A percentile compares a stretch with the other conserved stretches of the same genome.
Conservation (phyloP, 2,797 vertebrate genomes). For the Phyllotis vaccarum region DNA sequence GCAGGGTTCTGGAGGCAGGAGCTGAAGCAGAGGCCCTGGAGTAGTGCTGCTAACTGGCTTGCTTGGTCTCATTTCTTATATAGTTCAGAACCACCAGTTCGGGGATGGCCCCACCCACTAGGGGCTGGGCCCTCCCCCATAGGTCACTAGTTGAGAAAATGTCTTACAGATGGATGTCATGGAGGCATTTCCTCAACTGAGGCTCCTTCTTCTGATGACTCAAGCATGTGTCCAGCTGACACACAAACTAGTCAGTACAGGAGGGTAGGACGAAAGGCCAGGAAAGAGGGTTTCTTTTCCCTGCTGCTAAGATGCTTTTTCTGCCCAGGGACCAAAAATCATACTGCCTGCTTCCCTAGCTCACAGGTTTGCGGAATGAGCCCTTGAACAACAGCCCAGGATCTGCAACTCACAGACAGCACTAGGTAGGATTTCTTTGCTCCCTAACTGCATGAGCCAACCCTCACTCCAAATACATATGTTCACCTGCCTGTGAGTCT, state of each 20-base stretch:
- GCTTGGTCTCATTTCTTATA: neutral
- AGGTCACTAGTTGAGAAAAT: neutral
- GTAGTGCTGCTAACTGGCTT: neutral
- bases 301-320: too few species aligned
- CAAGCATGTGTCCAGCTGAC: neutral
- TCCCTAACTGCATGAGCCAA: too few species aligned
- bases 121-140: neutral
- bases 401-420: rapidly evolving
- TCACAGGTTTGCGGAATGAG: neutral
- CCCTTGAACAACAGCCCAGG: neutral
- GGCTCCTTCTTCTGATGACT: neutral
- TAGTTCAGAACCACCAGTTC: neutral
- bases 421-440: neutral
- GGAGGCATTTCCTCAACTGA: neutral
- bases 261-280: neutral
- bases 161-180: neutral
- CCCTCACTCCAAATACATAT: neutral
- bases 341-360: too few species aligned
- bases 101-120: neutral
- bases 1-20: neutral
- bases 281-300: neutral
- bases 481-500: too few species aligned
- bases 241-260: neutral
- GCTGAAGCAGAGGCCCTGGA: neutral
- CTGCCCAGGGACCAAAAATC: neutral